These are phyloP conservation scores for Unio delphinus DNA, from an alignment of 2,888 invertebrate species.

Conservation along the genomic window DNA sequence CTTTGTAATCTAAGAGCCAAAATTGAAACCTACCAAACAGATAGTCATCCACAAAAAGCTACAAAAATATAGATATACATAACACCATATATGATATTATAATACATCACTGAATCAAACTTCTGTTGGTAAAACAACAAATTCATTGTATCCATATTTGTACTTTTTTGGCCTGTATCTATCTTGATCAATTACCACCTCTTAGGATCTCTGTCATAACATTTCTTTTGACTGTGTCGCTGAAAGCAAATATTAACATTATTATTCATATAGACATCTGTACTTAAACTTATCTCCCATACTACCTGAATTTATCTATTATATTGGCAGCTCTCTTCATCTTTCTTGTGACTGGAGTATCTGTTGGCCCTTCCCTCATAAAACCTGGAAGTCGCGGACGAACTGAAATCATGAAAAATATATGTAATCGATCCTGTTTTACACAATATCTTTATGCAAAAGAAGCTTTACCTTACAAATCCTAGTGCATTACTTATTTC, in stretches of 20 bases:
- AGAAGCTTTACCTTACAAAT: not conserved
- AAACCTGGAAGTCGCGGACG: conserved; percentile 78
- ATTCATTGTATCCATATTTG: conserved; percentile 65
- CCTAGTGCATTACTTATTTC: no score
- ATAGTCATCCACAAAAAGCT: no score
- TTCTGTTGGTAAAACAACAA: conserved; percentile 26
- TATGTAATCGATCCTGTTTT: not conserved
- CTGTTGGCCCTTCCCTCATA: conserved; percentile 83
- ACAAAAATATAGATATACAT: no score
- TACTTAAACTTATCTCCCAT: not conserved
- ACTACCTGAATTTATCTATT: conserved; percentile 80
- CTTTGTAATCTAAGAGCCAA: no score
- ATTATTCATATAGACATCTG: no score
- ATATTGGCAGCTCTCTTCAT: conserved; percentile 85
- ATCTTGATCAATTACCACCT: no score
- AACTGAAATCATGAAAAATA: conserved; percentile 35
- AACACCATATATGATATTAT: no score
- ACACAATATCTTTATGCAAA: not conserved
- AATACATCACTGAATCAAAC: no score
- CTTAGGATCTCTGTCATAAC: no score
- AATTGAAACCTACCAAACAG: no score
- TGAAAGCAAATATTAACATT: no score
- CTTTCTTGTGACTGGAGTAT: conserved; percentile 81
- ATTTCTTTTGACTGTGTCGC: no score
- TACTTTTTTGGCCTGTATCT: not conserved